Base-by-base conservation (phyloP, 2,113 vertebrate species). In the Hyaena hyaena region DNA sequence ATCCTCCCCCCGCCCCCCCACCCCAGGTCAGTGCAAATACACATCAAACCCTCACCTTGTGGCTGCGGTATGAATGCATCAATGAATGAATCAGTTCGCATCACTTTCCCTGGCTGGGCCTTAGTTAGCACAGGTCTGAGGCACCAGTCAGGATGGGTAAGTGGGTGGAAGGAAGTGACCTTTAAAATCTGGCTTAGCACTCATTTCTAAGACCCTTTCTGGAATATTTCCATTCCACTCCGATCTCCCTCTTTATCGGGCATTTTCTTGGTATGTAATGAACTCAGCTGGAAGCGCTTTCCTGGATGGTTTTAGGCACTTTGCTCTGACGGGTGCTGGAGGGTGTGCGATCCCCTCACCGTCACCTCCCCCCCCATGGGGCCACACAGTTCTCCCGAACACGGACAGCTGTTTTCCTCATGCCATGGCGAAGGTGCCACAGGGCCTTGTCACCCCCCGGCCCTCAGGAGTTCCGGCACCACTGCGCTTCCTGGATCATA, bases 121-220 rank as follows among this genome's bases (percentile, higher is more conserved):
- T 71, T 43, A 12, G n/a, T 73, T 31, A 43, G 76, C 69, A 11
- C 48, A 15, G 39, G 73, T 39, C 55, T 39, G 39, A 76, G 53
- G 53, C 17, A 1, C 45, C 76, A 5, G 24, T 65, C 43, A 53
- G 33, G 71, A 24, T 28, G 63, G 24, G 31, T 12, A 31, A 48
- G 45, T 33, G 53, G 43, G 28, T 17, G 35, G 24, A 5, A 65
- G 26, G 17, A 68, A 53, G 4, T 19, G 73, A 65, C 88, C 58
- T 88, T 96, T 83, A 91, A 91, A 79, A 65, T 87, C 89, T 88
- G 81, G 43, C 50, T 92, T 74, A 26, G 76, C 28, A 35, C 68
- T 65, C 53, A 24, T 61, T 91, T 68, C 86, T 81, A 77, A 65
- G 88, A 55, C 23, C 21, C 50, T 65, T 77, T 45, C 82, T 65